phyloP scores from a whole-genome alignment of 2,113 vertebrate species.

The Charadrius vociferus region DNA sequence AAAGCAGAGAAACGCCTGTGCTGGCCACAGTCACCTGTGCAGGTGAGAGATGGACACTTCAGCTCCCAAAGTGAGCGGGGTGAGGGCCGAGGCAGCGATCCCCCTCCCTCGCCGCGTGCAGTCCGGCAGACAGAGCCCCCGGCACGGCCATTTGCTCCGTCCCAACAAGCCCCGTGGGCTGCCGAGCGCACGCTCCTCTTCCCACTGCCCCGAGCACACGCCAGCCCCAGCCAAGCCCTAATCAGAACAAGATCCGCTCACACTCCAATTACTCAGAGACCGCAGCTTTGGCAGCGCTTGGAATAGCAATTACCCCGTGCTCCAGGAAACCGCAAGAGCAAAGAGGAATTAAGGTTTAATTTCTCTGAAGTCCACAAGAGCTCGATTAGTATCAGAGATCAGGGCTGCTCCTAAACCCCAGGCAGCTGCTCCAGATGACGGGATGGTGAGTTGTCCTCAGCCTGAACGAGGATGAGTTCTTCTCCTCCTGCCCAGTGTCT shows the following conservation, averaged over 20 bases:
- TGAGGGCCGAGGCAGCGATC: too few species aligned
- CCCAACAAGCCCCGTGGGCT: not conserved
- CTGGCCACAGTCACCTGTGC: accelerated
- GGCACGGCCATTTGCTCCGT: not conserved
- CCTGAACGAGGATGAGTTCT: not conserved
- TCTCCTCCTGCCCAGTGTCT: not conserved
- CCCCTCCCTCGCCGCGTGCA: accelerated
- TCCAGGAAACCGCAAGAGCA: slow-evolving; percentile 54
- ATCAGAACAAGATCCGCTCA: slow-evolving; percentile 4
- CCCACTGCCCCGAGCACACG: not conserved
- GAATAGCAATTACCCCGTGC: not conserved
- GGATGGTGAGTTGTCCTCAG: not conserved
- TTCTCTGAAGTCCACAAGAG: slow-evolving; percentile 2
- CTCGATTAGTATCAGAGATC: not conserved
- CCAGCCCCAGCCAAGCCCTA: not conserved
- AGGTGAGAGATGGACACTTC: not conserved
- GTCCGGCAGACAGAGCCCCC: not conserved
- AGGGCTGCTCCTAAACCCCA: not conserved
- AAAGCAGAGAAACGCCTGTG: not conserved
- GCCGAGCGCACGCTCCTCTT: not conserved
- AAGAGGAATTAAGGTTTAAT: slow-evolving; percentile 25
- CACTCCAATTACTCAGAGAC: slow-evolving; percentile 27
- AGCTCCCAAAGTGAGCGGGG: not conserved
- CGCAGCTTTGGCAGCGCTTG: slow-evolving; percentile 8
- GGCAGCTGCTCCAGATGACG: not conserved